Evolutionary conservation across 2,888 invertebrate genomes (phyloP).

Genomic region (Apoderus coryli): DNA sequence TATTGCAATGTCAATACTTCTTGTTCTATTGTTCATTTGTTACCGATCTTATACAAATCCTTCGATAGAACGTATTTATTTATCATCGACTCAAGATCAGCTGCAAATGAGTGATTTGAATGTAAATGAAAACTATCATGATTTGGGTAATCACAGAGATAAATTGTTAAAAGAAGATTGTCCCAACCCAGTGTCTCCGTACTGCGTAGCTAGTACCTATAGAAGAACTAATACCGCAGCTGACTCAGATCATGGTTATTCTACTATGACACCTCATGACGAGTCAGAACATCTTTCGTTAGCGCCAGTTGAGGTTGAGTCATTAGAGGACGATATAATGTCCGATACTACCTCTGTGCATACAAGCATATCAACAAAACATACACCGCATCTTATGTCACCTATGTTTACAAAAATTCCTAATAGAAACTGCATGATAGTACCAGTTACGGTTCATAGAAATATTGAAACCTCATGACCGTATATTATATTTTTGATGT

Average conservation of each 20-base stretch:
- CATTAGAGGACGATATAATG: constrained; percentile 39
- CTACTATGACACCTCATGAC: constrained; percentile 86
- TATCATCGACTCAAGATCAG: constrained; percentile 38
- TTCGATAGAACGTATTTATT: constrained; percentile 35
- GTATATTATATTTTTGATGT: too few species aligned
- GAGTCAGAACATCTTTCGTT: constrained; percentile 74
- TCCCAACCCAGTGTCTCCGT: constrained; percentile 69
- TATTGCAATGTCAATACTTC: constrained; percentile 62
- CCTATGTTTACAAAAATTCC: constrained; percentile 26
- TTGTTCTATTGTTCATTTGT: constrained; percentile 74
- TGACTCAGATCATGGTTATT: constrained; percentile 89
- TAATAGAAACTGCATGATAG: constrained; percentile 47
- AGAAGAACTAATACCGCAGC: constrained; percentile 59
- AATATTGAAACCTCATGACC: constrained; percentile 62
- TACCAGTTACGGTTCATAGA: constrained; percentile 80
- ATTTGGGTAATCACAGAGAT: constrained; percentile 48
- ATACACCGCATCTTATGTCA: constrained; percentile 20
- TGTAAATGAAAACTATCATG: constrained; percentile 51
- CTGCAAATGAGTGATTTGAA: constrained; percentile 62
- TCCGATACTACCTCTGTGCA: constrained; percentile 44
- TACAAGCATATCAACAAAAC: constrained; percentile 34
- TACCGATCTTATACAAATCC: constrained; percentile 52
- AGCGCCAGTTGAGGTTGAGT: constrained; percentile 50
- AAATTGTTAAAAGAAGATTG: constrained; percentile 44
- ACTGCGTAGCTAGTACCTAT: constrained; percentile 63